These are phyloP conservation scores for Corvus cornix DNA, from an alignment of 2,113 vertebrate species.

Conservation along the genomic window DNA sequence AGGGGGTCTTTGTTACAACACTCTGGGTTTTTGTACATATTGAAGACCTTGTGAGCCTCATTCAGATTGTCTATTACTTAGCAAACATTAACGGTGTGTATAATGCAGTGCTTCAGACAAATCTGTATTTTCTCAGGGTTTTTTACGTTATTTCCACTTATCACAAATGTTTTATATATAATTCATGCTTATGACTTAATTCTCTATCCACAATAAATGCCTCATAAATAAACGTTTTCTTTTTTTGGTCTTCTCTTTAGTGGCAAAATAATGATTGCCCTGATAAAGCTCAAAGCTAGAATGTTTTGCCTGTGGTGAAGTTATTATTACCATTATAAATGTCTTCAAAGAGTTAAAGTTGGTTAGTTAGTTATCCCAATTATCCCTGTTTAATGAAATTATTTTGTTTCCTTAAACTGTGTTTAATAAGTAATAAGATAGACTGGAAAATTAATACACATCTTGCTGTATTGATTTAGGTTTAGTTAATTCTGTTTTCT, in stretches of 20 bases:
- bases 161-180: background rate
- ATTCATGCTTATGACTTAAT: background rate
- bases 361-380: background rate
- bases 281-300: slow-evolving; percentile 43
- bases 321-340: slow-evolving; percentile 1
- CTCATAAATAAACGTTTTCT: background rate
- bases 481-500: slow-evolving; percentile 32
- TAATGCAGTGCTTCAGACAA: background rate
- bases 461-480: slow-evolving; percentile 3
- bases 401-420: slow-evolving; percentile 40
- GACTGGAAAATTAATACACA: background rate
- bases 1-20: slow-evolving; percentile 25
- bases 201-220: background rate
- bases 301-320: slow-evolving; percentile 9
- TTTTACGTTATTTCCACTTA: background rate
- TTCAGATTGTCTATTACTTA: slow-evolving; percentile 13
- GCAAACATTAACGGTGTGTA: background rate
- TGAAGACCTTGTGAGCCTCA: slow-evolving; percentile 1
- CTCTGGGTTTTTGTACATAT: background rate
- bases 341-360: slow-evolving; percentile 14
- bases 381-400: slow-evolving; percentile 1
- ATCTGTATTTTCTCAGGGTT: background rate
- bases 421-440: slow-evolving; percentile 22
- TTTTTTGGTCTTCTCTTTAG: background rate
- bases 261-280: background rate